phyloP scores from a whole-genome alignment of 1,140 invertebrate species.

The Drosophila parvula region DNA sequence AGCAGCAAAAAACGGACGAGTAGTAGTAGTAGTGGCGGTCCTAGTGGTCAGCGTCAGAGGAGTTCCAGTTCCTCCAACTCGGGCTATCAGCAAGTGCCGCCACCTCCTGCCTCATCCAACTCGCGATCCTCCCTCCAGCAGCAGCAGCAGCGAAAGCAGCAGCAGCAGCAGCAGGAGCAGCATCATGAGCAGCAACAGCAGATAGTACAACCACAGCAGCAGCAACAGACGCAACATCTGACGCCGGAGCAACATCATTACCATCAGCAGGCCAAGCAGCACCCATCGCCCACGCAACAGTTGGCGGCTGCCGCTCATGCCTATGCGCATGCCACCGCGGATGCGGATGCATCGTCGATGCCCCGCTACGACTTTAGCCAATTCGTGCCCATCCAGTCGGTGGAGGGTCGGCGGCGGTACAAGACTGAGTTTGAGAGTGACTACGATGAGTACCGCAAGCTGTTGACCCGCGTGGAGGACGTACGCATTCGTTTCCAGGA shows the following conservation, averaged over 20 bases:
- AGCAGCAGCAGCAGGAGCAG: constrained; percentile 32
- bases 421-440: constrained; percentile 94
- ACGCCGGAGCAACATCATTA: constrained; percentile 34
- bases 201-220: constrained; percentile 30
- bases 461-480: constrained; percentile 90
- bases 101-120: constrained; percentile 6
- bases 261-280: constrained; percentile 62
- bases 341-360: constrained; percentile 46
- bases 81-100: constrained; percentile 50
- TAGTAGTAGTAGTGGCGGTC: constrained; percentile 21
- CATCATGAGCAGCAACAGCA: constrained; percentile 23
- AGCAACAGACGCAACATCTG: constrained; percentile 48
- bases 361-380: constrained; percentile 86
- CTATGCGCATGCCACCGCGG: constrained; percentile 55
- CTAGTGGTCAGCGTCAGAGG: constrained; percentile 28
- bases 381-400: constrained; percentile 90
- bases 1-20: constrained; percentile 73
- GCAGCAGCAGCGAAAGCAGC: constrained; percentile 34
- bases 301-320: constrained; percentile 73
- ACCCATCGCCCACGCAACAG: constrained; percentile 78
- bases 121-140: constrained; percentile 29
- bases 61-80: constrained; percentile 30
- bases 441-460: constrained; percentile 92
- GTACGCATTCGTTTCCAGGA: constrained; percentile 91
- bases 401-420: constrained; percentile 92